phyloP scores from a whole-genome alignment of 2,888 invertebrate genomes.

The Epirrhoe tristata region DNA sequence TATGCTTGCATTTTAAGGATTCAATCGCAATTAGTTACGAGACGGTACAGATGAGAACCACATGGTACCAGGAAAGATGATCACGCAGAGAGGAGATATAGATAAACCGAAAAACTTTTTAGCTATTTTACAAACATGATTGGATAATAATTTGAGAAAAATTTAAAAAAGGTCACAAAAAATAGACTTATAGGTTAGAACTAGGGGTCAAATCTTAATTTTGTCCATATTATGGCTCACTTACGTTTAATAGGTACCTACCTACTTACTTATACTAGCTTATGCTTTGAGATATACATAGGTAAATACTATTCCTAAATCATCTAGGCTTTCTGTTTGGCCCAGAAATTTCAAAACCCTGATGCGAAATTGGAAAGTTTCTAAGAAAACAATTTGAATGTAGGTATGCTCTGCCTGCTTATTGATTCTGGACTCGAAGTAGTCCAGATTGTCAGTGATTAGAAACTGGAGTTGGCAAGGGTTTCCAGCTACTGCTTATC shows the following conservation, averaged over 20 bases:
- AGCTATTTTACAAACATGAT: no score
- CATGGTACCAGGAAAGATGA: not conserved
- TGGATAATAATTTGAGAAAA: no score
- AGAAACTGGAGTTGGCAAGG: slow-evolving; percentile 32
- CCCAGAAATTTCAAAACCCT: not conserved
- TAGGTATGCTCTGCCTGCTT: slow-evolving; percentile 19
- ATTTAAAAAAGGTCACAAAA: no score
- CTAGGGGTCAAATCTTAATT: no score
- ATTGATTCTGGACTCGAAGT: slow-evolving; percentile 35
- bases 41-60: slow-evolving; percentile 9
- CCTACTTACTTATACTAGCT: no score
- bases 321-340: no score
- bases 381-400: slow-evolving; percentile 23
- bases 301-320: no score
- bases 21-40: slow-evolving; percentile 15
- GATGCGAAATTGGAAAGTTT: slow-evolving; percentile 13
- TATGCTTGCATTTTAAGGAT: slow-evolving; percentile 26
- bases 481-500: slow-evolving; percentile 24
- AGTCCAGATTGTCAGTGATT: slow-evolving; percentile 33
- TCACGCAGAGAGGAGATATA: not conserved
- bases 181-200: no score
- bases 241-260: no score
- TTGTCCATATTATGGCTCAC: no score
- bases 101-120: no score
- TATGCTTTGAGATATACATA: no score